Conservation (phyloP, 2,113 vertebrate species). For the Crotalus horridus region DNA sequence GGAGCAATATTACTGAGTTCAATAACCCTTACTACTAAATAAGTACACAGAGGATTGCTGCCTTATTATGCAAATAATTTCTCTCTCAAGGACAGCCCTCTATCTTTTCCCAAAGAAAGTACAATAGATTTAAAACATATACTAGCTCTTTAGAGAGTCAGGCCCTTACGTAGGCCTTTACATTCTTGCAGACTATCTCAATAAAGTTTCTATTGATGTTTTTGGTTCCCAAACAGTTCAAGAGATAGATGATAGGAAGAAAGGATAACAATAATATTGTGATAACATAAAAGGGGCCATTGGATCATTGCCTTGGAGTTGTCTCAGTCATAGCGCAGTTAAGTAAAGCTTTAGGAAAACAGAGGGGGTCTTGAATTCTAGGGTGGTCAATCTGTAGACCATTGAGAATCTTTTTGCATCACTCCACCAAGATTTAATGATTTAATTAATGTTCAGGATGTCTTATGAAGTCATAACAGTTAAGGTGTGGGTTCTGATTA, state of each 20-base stretch:
- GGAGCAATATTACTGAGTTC: neutral
- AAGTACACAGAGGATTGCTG: neutral
- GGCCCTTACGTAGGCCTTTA: neutral
- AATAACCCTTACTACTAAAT: neutral
- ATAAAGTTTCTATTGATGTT: too few relatives aligned
- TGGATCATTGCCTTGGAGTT: neutral
- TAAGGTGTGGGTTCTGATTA: neutral
- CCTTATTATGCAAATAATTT: neutral
- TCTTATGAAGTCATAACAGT: neutral
- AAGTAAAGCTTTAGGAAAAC: neutral
- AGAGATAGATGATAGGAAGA: neutral
- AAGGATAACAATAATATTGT: neutral
- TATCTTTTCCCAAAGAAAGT: neutral
- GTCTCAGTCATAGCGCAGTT: neutral
- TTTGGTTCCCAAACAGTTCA: neutral
- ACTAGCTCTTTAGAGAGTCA: neutral
- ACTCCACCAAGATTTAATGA: neutral
- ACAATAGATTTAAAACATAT: neutral
- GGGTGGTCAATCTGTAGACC: neutral
- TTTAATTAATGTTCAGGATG: neutral
- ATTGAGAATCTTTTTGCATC: neutral
- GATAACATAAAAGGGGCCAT: neutral
- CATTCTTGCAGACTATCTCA: neutral
- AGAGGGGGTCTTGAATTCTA: neutral
- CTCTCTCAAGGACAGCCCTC: neutral